Base-by-base conservation (phyloP, 1,140 invertebrate genomes). In the Brachionus plicatilis region DNA sequence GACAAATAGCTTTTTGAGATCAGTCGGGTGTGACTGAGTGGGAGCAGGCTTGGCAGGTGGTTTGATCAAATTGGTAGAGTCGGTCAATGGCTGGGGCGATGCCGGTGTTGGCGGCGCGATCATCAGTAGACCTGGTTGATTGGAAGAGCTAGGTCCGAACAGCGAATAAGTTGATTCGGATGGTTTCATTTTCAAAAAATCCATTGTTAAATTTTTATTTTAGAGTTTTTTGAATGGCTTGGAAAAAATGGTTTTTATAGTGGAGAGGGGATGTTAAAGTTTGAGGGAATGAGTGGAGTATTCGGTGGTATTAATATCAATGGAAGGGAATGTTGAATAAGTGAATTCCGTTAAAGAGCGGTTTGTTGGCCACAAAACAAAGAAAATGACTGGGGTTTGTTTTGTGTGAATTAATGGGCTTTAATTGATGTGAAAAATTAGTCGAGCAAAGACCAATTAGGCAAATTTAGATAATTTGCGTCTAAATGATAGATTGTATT, bases 1-100 rank as follows among this genome's bases (percentile, higher is more conserved):
- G 0, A 82, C 79, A 41, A 82, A 82, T n/a, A 82, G 24, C 27
- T 82, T 82, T n/a, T 82, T 82, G 1, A 45, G 50, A 24, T 80
- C 76, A n/a, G 68, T 72, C 7, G 27, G 12, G 6, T 68, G 27
- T 6, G 27, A n/a, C 27, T 14, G 14, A n/a, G 5, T 2, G 6
- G 3, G 14, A 24, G 17, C 20, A 3, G 37, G n/a, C 43, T 29
- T 43, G n/a, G 11, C n/a, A 9, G 72, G 72, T 27, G 41, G 72
- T 50, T 76, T 24, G 20, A 76, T 76, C 9, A 76, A 20, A 50
- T 76, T 76, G 20, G 72, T 76, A 29, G 72, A 53, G 27, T 76
- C 72, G 24, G 33, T 17, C 2, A 72, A 9, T 2, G 68, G 37
- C 43, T 72, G 11, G 5, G 33, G 66, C 41, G 27, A 43, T 20